These are phyloP conservation scores for Mobula birostris DNA, from an alignment of 2,113 vertebrate species.

Conservation along the genomic window DNA sequence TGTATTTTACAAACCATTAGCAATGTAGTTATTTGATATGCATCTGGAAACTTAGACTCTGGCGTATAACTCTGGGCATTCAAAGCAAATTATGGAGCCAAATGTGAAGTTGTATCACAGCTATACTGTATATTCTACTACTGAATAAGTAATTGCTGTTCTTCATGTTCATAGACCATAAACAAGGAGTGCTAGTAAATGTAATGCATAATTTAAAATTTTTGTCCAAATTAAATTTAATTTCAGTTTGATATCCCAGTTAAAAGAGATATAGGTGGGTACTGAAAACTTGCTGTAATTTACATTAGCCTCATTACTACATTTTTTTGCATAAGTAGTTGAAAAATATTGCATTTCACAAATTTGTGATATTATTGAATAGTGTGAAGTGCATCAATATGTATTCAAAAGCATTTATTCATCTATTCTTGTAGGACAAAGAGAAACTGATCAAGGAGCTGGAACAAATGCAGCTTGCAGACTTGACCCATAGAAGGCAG, in stretches of 20 bases:
- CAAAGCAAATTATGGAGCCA: too few species aligned
- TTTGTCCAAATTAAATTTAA: neutral
- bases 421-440: conserved; percentile 58
- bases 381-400: neutral
- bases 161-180: too few species aligned
- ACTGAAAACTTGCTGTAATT: neutral
- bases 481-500: conserved; percentile 68
- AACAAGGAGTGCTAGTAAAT: too few species aligned
- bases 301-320: neutral
- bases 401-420: neutral
- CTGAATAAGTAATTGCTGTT: neutral
- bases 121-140: too few species aligned
- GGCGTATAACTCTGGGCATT: too few species aligned
- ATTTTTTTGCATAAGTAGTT: neutral
- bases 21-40: too few species aligned
- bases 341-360: neutral
- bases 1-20: too few species aligned
- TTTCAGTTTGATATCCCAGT: neutral
- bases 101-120: too few species aligned
- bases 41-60: too few species aligned
- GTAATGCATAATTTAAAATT: too few species aligned
- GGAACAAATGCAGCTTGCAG: conserved; percentile 72
- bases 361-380: neutral
- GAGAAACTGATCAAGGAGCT: conserved; percentile 74
- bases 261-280: neutral